These are phyloP conservation scores for Macaca nemestrina DNA, from an alignment of 2,113 vertebrate species.

Conservation along the genomic window DNA sequence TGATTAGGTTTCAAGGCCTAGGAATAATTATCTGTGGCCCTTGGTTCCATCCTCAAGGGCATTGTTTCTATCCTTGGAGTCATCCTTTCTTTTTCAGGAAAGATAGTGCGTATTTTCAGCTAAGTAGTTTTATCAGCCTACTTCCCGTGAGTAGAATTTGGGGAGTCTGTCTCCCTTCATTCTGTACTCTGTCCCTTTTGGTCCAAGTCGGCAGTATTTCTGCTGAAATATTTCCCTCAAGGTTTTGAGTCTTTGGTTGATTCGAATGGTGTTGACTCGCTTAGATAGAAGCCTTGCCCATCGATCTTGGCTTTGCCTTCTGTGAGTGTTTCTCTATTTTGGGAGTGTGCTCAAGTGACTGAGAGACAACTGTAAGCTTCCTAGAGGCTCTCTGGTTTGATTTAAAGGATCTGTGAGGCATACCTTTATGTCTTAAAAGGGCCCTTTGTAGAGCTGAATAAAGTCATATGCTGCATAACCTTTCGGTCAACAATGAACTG, in stretches of 20 bases:
- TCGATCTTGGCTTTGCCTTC: neutral
- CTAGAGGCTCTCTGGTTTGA: neutral
- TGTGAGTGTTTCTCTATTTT: neutral
- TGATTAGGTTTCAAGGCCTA: neutral
- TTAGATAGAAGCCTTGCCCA: neutral
- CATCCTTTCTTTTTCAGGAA: neutral
- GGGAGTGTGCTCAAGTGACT: neutral
- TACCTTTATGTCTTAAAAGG: neutral
- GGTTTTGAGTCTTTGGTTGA: neutral
- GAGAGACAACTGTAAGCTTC: neutral
- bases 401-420: neutral
- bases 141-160: neutral
- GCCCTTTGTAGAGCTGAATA: neutral
- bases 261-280: neutral
- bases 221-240: slow-evolving; percentile 14
- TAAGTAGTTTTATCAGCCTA: neutral
- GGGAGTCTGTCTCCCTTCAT: neutral
- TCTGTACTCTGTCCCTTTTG: neutral
- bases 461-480: neutral
- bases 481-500: neutral
- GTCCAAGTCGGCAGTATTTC: neutral
- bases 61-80: neutral
- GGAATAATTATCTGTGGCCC: neutral
- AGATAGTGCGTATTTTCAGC: neutral
- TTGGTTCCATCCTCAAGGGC: neutral